A percentile compares a stretch with the other conserved stretches of the same genome.
phyloP scores from a whole-genome alignment of 2,888 invertebrate genomes.

The Ypsolopha scabrella region DNA sequence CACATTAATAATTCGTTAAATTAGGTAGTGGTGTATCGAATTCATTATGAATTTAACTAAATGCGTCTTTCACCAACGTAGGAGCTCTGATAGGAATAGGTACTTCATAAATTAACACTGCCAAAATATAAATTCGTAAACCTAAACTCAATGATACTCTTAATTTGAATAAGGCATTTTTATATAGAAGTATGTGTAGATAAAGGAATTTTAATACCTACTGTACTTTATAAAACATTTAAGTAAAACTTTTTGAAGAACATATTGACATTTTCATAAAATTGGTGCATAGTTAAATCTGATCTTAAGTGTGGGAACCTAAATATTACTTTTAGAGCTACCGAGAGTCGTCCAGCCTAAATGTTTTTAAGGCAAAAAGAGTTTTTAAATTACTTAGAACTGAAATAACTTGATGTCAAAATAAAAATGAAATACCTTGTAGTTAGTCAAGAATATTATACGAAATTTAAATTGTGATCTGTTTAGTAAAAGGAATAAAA shows the following conservation, averaged over 20 bases:
- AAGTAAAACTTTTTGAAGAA: conserved; percentile 53
- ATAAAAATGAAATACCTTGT: conserved; percentile 15
- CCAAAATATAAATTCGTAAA: conserved; percentile 49
- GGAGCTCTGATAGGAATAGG: neutral
- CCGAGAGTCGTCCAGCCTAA: conserved; percentile 1
- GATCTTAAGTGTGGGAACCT: too few relatives aligned
- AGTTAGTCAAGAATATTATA: conserved; percentile 30
- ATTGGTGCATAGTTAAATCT: too few relatives aligned
- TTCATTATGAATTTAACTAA: neutral
- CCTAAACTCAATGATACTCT: conserved; percentile 31
- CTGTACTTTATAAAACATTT: conserved; percentile 28
- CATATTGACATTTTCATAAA: conserved; percentile 54
- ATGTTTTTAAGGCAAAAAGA: neutral
- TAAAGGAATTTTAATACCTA: neutral
- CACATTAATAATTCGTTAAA: neutral
- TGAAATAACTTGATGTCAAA: neutral
- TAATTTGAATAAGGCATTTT: conserved; percentile 24
- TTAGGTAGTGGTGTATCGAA: neutral
- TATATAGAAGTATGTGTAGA: conserved; percentile 27
- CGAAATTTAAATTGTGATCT: conserved; percentile 50
- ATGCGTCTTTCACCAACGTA: neutral
- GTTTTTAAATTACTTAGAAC: neutral
- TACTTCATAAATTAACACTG: conserved; percentile 49
- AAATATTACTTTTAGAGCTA: conserved; percentile 6
- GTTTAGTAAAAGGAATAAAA: conserved; percentile 28